Base-by-base conservation (phyloP, 64 coral and sea anemone genomes). In the Pocillopora verrucosa region DNA sequence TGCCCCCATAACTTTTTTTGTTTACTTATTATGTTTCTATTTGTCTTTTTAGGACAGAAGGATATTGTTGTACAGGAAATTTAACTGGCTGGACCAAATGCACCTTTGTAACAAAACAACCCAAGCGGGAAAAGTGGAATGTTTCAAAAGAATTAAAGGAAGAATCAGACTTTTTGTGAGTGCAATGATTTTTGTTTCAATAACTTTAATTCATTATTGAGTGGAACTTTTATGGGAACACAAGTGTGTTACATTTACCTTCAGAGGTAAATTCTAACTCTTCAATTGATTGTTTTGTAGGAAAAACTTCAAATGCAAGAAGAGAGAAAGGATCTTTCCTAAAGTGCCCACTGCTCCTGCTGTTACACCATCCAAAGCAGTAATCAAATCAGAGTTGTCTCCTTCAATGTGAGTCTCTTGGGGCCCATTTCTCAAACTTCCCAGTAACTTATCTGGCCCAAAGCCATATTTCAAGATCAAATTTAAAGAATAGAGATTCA, bases 41-140 rank as follows among this genome's bases (percentile, higher is more conserved):
- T 75, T 75, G 15, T 75, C 16, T 36, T 83, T 68, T 59, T 74
- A 99, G 97, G 75, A 90, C 86, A 51, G 97, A 99, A 87, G 94
- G 97, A 17, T 99, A 99, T 75, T 61, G 60, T 13, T 99, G 97
- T 34, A 92, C 88, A 76, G 97, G 97, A 15, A 94, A 99, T 61
- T 83, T 99, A 73, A 95, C 97, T 59, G 91, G 87, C 26, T 99
- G 97, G 97, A 99, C 97, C 26, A 99, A 99, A 51, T 99, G 97
- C 59, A 87, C 75, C 10, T 87, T 92, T 79, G 75, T 91, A 65
- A 99, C 97, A 25, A 94, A 93, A 51, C 91, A 99, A 35, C 97
- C 97, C 22, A 92, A 94, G 35, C 79, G 97, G 45, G 81, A 56
- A 67, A 36, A 69, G 16, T 99, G 97, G 97, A 77, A 78, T 60